These are phyloP conservation scores for Danaus plexippus DNA, from an alignment of 1,140 invertebrate genomes.

Conservation along the genomic window DNA sequence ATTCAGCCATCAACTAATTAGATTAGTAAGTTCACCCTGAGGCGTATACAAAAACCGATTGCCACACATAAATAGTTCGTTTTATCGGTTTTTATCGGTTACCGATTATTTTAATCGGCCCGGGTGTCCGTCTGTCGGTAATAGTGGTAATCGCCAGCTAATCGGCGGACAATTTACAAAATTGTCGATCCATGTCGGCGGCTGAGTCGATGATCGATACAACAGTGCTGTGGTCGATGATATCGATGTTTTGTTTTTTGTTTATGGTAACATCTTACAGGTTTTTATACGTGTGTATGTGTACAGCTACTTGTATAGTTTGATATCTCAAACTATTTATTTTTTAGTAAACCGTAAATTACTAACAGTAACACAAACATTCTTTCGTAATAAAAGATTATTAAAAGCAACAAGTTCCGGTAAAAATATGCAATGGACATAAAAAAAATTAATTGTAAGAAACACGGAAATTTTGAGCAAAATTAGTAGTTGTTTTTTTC, in stretches of 20 bases:
- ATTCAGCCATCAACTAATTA: conserved; percentile 7
- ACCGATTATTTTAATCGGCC: conserved; percentile 66
- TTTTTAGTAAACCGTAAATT: too few species aligned
- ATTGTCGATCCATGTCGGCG: conserved; percentile 66
- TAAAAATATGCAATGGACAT: too few species aligned
- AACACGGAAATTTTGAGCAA: too few species aligned
- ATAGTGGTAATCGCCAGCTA: conserved; percentile 67
- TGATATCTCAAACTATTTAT: too few species aligned
- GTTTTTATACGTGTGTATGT: too few species aligned
- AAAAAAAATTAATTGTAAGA: too few species aligned
- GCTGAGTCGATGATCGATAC: conserved; percentile 46
- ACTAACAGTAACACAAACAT: too few species aligned
- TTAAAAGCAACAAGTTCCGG: too few species aligned
- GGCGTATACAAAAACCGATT: conserved; percentile 38
- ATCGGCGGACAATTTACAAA: conserved; percentile 68
- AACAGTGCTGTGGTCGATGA: conserved; percentile 39
- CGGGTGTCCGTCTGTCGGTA: conserved; percentile 66
- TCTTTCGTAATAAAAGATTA: too few species aligned
- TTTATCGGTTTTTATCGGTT: conserved; percentile 63
- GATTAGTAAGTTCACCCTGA: conserved; percentile 20
- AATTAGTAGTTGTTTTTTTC: conserved; percentile 2
- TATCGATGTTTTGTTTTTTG: conserved; percentile 31
- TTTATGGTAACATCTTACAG: too few species aligned
- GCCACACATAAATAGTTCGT: conserved; percentile 40
- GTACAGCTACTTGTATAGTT: too few species aligned